Conservation (phyloP, 2,113 vertebrate genomes). For the Rafetus swinhoei region DNA sequence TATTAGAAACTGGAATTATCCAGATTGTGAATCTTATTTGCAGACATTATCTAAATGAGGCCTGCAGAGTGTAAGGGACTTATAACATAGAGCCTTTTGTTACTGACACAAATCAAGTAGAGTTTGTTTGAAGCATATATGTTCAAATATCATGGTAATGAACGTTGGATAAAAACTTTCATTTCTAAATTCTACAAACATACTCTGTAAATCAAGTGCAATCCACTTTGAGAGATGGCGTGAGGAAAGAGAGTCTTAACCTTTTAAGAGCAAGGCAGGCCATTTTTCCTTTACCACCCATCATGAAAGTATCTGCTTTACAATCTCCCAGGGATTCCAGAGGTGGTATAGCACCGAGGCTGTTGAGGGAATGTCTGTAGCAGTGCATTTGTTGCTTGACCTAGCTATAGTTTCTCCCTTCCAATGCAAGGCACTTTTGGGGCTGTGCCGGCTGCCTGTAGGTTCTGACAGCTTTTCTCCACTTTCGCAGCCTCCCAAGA, state of each 20-base stretch:
- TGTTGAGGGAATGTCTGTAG: not conserved
- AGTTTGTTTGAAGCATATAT: not conserved
- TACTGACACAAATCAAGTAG: not conserved
- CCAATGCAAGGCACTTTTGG: rapidly evolving
- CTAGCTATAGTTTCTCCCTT: not conserved
- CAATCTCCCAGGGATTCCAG: not conserved
- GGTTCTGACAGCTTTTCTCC: too few species aligned
- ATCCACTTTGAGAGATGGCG: not conserved
- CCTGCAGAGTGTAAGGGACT: not conserved
- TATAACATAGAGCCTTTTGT: not conserved
- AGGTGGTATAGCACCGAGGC: not conserved
- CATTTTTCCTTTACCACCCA: not conserved
- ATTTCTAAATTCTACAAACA: not conserved
- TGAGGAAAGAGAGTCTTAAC: not conserved
- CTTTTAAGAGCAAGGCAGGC: not conserved
- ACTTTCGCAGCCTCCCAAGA: not conserved
- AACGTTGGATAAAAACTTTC: not conserved
- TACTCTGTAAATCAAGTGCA: not conserved
- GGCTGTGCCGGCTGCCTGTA: not conserved
- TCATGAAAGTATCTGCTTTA: not conserved
- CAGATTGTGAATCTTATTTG: not conserved
- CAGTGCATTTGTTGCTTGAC: not conserved
- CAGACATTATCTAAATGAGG: not conserved
- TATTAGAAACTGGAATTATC: not conserved
- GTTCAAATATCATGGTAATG: not conserved